Evolutionary conservation across 2,797 vertebrate species (phyloP), one percentile per base, ranked within the genome.

Genomic region (Sebastes vulpes): DNA sequence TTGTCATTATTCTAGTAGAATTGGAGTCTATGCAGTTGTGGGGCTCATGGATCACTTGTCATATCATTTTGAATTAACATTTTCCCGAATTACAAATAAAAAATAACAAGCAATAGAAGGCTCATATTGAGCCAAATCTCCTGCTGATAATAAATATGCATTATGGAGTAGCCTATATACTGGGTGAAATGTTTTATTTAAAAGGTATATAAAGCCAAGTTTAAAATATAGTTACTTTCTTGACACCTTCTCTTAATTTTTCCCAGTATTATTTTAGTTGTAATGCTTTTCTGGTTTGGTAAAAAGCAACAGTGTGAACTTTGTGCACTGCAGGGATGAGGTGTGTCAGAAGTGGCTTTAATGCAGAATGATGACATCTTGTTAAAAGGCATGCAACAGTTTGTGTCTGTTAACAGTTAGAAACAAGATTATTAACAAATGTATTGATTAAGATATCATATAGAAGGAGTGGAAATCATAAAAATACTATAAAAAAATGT

Each of bases 291-390:
- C 6, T 58, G 9, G 1, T 21, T 20, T 35, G 11, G 6, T 26
- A 12, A 54, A n/a, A 64, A 53, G 23, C 1, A 3, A 21, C 35
- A 7, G 16, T 20, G 6, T 58, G n/a, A 67, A 66, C 53, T 77
- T 72, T 71, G 50, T 14, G 10, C 12, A 6, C 29, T 65, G 70
- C 75, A 59, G 52, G 2, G 23, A 83, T 75, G 23, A 79, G 54
- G 59, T 78, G 75, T 82, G 65, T 25, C 67, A 70, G 23, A 38
- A 5, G 12, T n/a, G 38, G 26, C 16, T 35, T 31, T 20, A 28
- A 25, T 54, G 54, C 21, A 53, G 18, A 14, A 5, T 21, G 26
- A 38, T 28, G 59, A 28, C 9, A 23, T 20, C 9, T 32, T 46
- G 25, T 11, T 29, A 3, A 31, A 8, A 31, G 5, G 3, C n/a